phyloP scores from a whole-genome alignment of 2,113 vertebrate species.

The Australoheros scitulus region DNA sequence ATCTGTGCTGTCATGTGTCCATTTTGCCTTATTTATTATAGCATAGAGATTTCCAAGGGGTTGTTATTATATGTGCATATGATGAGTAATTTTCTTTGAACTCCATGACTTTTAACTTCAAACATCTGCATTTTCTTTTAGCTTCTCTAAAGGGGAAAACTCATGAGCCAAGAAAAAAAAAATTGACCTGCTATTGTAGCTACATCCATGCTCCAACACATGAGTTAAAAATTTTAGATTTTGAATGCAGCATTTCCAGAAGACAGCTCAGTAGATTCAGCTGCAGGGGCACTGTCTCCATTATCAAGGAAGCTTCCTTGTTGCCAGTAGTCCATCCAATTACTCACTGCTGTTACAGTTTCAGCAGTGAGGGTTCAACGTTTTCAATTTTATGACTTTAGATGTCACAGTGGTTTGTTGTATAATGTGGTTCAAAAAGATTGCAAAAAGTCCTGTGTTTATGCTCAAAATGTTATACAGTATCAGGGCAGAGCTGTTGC shows the following conservation, averaged over 20 bases:
- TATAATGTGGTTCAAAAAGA: not conserved
- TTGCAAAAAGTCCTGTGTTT: not conserved
- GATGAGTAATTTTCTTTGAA: too few relatives aligned
- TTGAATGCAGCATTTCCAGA: slow-evolving; percentile 9
- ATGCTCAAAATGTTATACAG: not conserved
- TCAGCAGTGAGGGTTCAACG: slow-evolving; percentile 7
- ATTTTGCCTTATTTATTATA: too few relatives aligned
- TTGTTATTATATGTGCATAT: too few relatives aligned
- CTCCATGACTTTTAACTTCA: too few relatives aligned
- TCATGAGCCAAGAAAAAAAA: not conserved
- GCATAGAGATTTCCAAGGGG: too few relatives aligned
- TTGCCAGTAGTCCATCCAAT: slow-evolving; percentile 36
- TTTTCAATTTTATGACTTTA: not conserved
- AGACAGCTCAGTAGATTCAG: slow-evolving; percentile 39
- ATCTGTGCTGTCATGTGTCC: too few relatives aligned
- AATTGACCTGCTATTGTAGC: not conserved
- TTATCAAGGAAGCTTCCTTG: not conserved
- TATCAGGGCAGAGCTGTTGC: not conserved
- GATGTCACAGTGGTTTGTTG: not conserved
- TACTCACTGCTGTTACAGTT: not conserved
- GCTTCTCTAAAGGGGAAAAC: not conserved
- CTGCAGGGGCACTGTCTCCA: slow-evolving; percentile 18
- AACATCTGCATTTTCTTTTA: too few relatives aligned
- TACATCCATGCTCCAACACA: too few relatives aligned
- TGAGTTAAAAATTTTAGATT: not conserved